These are phyloP conservation scores for Heptranchias perlo DNA, from an alignment of 2,113 vertebrate genomes.

Conservation along the genomic window DNA sequence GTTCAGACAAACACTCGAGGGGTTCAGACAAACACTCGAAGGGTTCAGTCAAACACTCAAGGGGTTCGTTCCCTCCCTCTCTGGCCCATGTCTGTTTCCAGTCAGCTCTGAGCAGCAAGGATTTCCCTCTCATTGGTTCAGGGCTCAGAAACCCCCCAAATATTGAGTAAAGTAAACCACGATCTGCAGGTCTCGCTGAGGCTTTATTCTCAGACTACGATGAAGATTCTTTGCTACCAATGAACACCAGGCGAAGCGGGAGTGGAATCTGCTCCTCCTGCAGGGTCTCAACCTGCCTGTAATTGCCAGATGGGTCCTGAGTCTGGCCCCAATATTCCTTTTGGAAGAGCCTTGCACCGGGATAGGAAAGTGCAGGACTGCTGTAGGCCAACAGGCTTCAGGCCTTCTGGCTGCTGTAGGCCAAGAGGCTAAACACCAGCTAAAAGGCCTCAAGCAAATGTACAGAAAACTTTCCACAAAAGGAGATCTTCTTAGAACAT, in stretches of 20 bases:
- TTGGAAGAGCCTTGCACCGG: not conserved
- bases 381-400: too few species aligned
- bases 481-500: too few species aligned
- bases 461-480: too few species aligned
- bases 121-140: not conserved
- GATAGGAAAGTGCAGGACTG: not conserved
- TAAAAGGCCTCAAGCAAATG: too few species aligned
- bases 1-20: too few species aligned
- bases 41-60: too few species aligned
- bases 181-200: not conserved
- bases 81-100: not conserved
- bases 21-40: too few species aligned
- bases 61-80: not conserved
- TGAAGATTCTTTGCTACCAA: not conserved
- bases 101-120: not conserved
- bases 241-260: too few species aligned
- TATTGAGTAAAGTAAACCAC: not conserved
- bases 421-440: too few species aligned
- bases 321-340: not conserved
- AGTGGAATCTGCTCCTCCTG: too few species aligned
- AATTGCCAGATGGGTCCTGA: not conserved
- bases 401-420: too few species aligned
- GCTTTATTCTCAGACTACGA: not conserved
- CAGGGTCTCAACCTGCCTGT: not conserved
- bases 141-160: not conserved